Evolutionary conservation across 2,888 invertebrate genomes (phyloP).

Genomic region (Temnothorax rugatulus): DNA sequence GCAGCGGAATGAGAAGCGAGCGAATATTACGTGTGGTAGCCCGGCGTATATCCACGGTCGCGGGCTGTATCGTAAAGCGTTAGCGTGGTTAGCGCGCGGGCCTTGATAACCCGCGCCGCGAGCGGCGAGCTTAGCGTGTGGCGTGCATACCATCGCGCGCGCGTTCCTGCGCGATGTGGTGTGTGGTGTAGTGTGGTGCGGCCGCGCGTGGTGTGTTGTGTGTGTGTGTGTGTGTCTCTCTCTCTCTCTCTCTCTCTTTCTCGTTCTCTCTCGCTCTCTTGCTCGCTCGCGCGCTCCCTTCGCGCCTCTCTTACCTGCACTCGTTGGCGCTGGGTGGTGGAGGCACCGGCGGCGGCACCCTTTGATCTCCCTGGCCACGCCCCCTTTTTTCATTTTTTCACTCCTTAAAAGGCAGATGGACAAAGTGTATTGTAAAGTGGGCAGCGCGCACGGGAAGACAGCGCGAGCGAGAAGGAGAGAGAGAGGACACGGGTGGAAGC

Average conservation of each 20-base stretch:
- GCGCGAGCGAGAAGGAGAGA: constrained; percentile 61
- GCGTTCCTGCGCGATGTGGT: constrained; percentile 17
- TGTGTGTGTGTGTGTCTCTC: constrained; percentile 51
- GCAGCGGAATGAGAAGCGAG: constrained; percentile 18
- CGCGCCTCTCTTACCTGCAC: constrained; percentile 48
- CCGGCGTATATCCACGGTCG: constrained; percentile 32
- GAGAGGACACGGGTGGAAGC: constrained; percentile 45
- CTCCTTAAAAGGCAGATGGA: constrained; percentile 86
- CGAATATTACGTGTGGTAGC: constrained; percentile 49
- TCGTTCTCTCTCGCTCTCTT: constrained; percentile 50
- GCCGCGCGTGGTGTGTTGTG: constrained; percentile 7
- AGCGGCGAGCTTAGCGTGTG: constrained; percentile 73
- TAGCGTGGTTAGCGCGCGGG: constrained; percentile 68
- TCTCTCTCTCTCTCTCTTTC: constrained; percentile 51
- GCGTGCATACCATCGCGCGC: constrained; percentile 78
- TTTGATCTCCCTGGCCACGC: constrained; percentile 85
- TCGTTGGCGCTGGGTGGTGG: constrained; percentile 65
- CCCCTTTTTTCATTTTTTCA: constrained; percentile 86
- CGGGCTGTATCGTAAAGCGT: constrained; percentile 54
- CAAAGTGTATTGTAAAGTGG: constrained; percentile 86
- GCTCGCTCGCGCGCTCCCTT: constrained; percentile 46
- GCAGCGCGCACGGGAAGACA: constrained; percentile 81
- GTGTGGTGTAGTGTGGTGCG: neutral
- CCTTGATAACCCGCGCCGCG: constrained; percentile 67
- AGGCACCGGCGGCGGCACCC: constrained; percentile 82